A percentile compares a stretch with the other conserved stretches of the same genome.
These are phyloP conservation scores for Sebastes trivittatus DNA, from an alignment of 2,797 vertebrate genomes.

Conservation along the genomic window DNA sequence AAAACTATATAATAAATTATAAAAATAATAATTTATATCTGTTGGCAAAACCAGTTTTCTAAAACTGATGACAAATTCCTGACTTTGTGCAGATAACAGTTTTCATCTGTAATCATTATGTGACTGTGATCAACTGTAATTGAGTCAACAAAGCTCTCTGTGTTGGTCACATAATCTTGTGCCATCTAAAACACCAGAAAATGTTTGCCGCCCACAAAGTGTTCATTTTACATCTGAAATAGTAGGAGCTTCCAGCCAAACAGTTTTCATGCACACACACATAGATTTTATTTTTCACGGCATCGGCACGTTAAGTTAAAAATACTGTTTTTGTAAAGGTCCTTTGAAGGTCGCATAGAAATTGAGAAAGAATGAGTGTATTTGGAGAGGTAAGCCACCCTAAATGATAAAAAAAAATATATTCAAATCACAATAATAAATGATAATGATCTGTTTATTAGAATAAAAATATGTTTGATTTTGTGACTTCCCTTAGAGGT, in stretches of 20 bases:
- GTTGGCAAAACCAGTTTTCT: not conserved
- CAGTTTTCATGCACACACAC: not conserved
- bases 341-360: not conserved
- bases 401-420: not conserved
- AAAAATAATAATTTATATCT: not conserved
- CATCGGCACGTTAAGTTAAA: not conserved
- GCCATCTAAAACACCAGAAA: not conserved
- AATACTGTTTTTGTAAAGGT: not conserved
- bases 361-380: not conserved
- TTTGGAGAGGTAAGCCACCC: not conserved
- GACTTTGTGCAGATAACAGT: not conserved
- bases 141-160: conserved; percentile 14
- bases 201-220: not conserved
- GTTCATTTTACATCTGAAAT: not conserved
- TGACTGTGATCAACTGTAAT: not conserved
- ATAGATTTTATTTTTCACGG: not conserved
- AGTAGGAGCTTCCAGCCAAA: not conserved
- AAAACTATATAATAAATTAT: not conserved
- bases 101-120: conserved; percentile 6
- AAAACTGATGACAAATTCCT: not conserved
- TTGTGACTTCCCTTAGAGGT: not conserved
- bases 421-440: not conserved
- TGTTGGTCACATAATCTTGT: conserved; percentile 11
- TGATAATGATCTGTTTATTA: not conserved
- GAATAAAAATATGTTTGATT: not conserved